These are phyloP conservation scores for Holothuria scabra DNA, from an alignment of 53 echinoderm and acorn worm genomes.

Conservation along the genomic window DNA sequence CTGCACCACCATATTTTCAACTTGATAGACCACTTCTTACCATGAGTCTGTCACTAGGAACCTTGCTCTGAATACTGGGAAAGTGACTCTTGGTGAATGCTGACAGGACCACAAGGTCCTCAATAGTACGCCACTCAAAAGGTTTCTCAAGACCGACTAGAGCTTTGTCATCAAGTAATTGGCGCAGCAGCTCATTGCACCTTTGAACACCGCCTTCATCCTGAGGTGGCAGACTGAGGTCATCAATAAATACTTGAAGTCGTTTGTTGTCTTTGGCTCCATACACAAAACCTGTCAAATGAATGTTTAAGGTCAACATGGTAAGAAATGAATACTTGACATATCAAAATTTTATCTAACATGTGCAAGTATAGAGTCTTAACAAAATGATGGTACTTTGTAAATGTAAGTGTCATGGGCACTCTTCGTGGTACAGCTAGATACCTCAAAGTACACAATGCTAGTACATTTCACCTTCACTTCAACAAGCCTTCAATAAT, in stretches of 20 bases:
- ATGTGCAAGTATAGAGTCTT: not conserved
- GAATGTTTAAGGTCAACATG: not conserved
- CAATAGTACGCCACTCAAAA: slow-evolving; percentile 96
- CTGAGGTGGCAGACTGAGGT: slow-evolving; percentile 82
- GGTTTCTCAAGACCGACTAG: slow-evolving; percentile 94
- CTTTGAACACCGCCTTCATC: slow-evolving; percentile 94
- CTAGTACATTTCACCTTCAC: too few relatives aligned
- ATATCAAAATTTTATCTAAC: not conserved
- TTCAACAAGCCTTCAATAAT: too few relatives aligned
- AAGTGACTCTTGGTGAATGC: slow-evolving; percentile 80
- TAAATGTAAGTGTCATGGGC: too few relatives aligned
- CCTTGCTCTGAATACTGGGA: slow-evolving; percentile 74
- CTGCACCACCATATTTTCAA: too few relatives aligned
- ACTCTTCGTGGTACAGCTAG: too few relatives aligned
- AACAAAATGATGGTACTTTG: too few relatives aligned
- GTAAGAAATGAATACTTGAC: not conserved
- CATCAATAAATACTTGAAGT: slow-evolving; percentile 95
- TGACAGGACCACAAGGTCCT: slow-evolving; percentile 83
- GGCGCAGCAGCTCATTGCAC: slow-evolving; percentile 89
- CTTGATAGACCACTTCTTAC: not conserved
- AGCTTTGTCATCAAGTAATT: slow-evolving; percentile 85
- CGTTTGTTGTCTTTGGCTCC: slow-evolving; percentile 97
- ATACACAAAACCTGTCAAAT: slow-evolving; percentile 86
- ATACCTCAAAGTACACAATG: too few relatives aligned
- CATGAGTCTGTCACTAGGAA: slow-evolving; percentile 47